A percentile compares a stretch with the other conserved stretches of the same genome.
Conservation (phyloP, 2,113 vertebrate genomes). For the Labeo rohita region DNA sequence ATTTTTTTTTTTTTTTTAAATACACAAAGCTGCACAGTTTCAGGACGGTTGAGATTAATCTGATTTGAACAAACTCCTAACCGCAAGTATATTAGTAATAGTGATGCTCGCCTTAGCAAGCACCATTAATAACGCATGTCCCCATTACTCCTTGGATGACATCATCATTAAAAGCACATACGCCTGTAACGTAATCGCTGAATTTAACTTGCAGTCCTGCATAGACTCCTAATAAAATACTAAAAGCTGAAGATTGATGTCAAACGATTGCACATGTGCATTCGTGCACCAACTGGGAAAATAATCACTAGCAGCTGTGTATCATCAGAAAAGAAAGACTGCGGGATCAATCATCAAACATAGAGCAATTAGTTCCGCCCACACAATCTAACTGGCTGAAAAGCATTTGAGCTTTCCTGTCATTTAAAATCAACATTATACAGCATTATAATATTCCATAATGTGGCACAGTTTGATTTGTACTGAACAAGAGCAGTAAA, state of each 20-base stretch:
- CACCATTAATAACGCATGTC: neutral
- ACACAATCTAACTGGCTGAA: neutral
- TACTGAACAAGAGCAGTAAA: too few relatives aligned
- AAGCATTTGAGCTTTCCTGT: neutral
- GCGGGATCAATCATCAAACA: neutral
- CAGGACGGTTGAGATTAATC: neutral
- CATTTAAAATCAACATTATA: neutral
- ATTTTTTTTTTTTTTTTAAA: neutral
- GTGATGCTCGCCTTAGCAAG: neutral
- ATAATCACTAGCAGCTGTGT: neutral
- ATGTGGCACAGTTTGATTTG: neutral
- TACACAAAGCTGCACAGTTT: neutral
- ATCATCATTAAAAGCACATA: conserved; percentile 11
- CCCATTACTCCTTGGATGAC: neutral
- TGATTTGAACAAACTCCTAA: neutral
- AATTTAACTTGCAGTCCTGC: neutral
- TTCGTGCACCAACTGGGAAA: neutral
- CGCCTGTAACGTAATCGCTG: neutral
- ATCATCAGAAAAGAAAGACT: conserved; percentile 2
- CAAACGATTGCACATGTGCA: conserved; percentile 26
- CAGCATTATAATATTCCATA: neutral
- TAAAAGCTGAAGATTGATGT: conserved; percentile 19
- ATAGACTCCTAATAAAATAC: conserved; percentile 21
- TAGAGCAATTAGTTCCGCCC: neutral
- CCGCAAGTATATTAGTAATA: neutral